phyloP scores from a whole-genome alignment of 2,797 vertebrate species.

The Sardinella longiceps region DNA sequence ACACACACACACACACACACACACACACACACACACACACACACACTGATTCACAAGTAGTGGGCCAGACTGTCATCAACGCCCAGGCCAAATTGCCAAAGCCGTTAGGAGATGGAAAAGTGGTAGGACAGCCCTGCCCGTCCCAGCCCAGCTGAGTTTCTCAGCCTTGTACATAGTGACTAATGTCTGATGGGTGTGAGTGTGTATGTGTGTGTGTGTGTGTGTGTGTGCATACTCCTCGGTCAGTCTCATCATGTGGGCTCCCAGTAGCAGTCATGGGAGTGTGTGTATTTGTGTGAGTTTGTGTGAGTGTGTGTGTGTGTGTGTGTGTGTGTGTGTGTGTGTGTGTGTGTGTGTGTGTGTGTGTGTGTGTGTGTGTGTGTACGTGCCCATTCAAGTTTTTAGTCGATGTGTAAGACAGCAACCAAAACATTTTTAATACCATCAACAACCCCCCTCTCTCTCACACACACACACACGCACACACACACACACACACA shows the following conservation, averaged over 20 bases:
- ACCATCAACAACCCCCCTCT: neutral
- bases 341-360: neutral
- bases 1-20: neutral
- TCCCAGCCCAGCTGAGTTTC: neutral
- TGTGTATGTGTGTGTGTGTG: neutral
- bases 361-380: neutral
- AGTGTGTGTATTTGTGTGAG: neutral
- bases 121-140: neutral
- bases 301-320: neutral
- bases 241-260: neutral
- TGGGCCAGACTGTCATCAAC: constrained; percentile 6
- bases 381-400: neutral
- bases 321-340: neutral
- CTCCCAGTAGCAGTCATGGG: neutral
- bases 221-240: neutral
- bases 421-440: neutral
- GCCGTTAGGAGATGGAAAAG: constrained; percentile 11
- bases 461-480: neutral
- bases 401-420: neutral
- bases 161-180: neutral
- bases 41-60: neutral
- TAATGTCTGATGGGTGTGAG: constrained; percentile 9
- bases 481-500: too few species aligned
- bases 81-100: constrained; percentile 12
- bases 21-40: constrained; percentile 13